Conservation (phyloP, 2,797 vertebrate genomes). For the Syndactyla subalaris region DNA sequence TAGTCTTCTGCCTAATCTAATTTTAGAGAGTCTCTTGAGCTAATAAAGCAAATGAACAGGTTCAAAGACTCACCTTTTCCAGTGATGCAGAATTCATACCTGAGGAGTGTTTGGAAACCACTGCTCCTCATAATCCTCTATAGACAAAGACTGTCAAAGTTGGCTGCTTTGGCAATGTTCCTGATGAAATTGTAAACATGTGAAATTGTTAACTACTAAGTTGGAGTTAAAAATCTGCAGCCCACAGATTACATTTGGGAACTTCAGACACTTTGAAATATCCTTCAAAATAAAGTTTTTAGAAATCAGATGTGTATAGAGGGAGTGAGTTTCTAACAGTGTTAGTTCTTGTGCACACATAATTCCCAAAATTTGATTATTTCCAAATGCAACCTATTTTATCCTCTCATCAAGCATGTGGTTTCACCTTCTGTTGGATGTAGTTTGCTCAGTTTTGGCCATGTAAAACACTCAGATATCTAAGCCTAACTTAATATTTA, state of each 20-base stretch:
- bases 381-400: neutral
- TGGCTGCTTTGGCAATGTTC: neutral
- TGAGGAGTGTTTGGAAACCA: neutral
- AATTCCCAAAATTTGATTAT: neutral
- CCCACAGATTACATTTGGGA: neutral
- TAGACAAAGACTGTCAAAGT: neutral
- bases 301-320: neutral
- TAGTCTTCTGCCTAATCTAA: slow-evolving; percentile 16
- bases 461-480: neutral
- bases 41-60: neutral
- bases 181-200: neutral
- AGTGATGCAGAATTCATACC: neutral
- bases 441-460: neutral
- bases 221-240: neutral
- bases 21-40: slow-evolving; percentile 16
- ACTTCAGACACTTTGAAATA: neutral
- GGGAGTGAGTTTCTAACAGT: neutral
- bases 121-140: neutral
- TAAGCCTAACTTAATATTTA: neutral
- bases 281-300: neutral
- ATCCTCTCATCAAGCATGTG: neutral
- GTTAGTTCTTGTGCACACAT: neutral
- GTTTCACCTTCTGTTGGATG: neutral
- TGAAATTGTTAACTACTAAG: neutral
- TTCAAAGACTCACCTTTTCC: neutral